Evolutionary conservation across 2,113 vertebrate species (phyloP), one percentile per base, ranked within the genome.

Genomic region (Ammodytes dubius): DNA sequence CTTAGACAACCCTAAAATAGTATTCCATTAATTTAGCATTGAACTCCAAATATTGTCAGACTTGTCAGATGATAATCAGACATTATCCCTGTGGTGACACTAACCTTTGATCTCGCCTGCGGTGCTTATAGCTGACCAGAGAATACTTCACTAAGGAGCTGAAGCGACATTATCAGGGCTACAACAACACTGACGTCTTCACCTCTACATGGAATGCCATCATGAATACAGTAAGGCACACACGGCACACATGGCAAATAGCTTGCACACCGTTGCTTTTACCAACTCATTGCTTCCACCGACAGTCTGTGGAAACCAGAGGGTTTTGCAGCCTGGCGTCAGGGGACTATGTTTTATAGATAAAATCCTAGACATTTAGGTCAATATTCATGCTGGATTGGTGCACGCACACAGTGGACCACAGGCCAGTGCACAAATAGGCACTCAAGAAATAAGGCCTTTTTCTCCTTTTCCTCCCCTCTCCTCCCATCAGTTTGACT

Each of bases 61-160:
- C 43, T 64, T 46, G 14, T 60, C 27, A 57, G 3, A 64, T 47
- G 15, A 42, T 4, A 75, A 60, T 27, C 10, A 2, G 10, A 52
- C 59, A 40, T 72, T 59, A 39, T 47, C 19, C 66, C 47, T 76
- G 42, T 45, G 4, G 43, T 70, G 53, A 73, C 6, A 53, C 70
- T 79, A 64, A 85, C 46, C 60, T 74, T 11, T 69, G 8, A 8
- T 73, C 47, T 56, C 1, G 14, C 15, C 56, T 43, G 0, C n/a
- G 81, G 40, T 58, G 59, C 49, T 58, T 63, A 14, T n/a, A 99
- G 98, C 90, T 99, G 92, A 98, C 97, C 68, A 96, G 97, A 17
- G 96, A 98, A 78, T 97, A 97, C 91, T 99, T 99, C 91, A 97
- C 96, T 88, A 97, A 97, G 90, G 97, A 99, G 83, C 93, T 99